phyloP scores from a whole-genome alignment of 2,113 vertebrate genomes.

The Eurypyga helias region DNA sequence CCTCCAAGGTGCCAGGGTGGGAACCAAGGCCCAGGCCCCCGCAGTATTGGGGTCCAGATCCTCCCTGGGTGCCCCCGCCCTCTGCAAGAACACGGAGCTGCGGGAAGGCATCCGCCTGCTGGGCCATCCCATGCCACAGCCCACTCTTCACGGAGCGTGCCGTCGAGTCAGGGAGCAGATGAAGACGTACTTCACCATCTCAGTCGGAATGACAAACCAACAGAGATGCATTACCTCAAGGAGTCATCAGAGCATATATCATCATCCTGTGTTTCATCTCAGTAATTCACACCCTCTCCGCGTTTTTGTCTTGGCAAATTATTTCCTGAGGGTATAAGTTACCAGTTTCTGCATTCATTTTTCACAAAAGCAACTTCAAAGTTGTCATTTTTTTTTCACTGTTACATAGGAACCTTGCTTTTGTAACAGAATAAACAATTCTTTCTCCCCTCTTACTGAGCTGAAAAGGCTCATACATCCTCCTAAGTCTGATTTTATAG shows the following conservation, averaged over 20 bases:
- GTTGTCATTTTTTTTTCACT: neutral
- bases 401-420: neutral
- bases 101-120: fast-evolving
- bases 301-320: neutral
- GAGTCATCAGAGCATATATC: neutral
- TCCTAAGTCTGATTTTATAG: neutral
- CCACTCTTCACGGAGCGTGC: fast-evolving
- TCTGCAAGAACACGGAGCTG: fast-evolving
- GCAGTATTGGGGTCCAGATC: neutral
- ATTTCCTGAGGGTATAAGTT: conserved; percentile 13
- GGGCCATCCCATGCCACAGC: fast-evolving
- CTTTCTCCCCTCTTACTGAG: neutral
- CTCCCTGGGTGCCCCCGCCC: neutral
- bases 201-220: neutral
- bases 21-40: neutral
- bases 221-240: neutral
- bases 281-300: neutral
- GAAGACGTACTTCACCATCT: neutral
- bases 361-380: conserved; percentile 2
- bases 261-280: neutral
- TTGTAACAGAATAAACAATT: neutral
- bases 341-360: neutral
- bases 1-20: fast-evolving
- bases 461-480: neutral
- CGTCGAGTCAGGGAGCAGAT: neutral